Percentiles rank a stretch among this genome's conserved stretches.
Evolutionary conservation across 2,888 invertebrate species (phyloP).

Genomic region (Cephus pygmeus): DNA sequence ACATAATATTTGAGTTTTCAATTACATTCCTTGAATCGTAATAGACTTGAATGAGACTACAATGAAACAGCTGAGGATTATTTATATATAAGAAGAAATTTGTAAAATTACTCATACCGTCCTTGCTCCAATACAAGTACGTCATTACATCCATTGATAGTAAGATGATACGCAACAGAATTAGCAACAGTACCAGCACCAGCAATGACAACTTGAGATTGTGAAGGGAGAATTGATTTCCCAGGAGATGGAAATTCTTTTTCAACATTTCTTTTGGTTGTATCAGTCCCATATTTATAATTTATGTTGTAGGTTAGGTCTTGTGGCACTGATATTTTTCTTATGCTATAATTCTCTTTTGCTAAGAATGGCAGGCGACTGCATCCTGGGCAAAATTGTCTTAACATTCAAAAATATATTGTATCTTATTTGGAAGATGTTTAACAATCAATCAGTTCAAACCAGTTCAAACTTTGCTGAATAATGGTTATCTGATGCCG

Average conservation of each 20-base stretch:
- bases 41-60: background rate
- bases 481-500: too few species aligned
- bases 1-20: too few species aligned
- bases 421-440: too few species aligned
- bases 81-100: background rate
- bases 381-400: conserved; percentile 1
- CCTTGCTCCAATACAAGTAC: conserved; percentile 78
- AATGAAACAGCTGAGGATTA: background rate
- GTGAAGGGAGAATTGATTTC: conserved; percentile 54
- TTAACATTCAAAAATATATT: conserved; percentile 30
- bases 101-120: conserved; percentile 57
- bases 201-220: conserved; percentile 71
- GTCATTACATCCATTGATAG: conserved; percentile 76
- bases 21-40: background rate
- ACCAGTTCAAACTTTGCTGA: too few species aligned
- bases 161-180: conserved; percentile 80
- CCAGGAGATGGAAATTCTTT: background rate
- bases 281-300: too few species aligned
- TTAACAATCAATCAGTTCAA: too few species aligned
- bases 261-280: too few species aligned
- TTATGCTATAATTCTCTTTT: background rate
- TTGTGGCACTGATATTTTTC: conserved; percentile 3
- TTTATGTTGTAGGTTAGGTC: conserved; percentile 32
- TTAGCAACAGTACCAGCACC: conserved; percentile 81
- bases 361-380: background rate